These are phyloP conservation scores for Lordiphosa stackelbergi DNA, from an alignment of 1,140 invertebrate species.

Conservation along the genomic window DNA sequence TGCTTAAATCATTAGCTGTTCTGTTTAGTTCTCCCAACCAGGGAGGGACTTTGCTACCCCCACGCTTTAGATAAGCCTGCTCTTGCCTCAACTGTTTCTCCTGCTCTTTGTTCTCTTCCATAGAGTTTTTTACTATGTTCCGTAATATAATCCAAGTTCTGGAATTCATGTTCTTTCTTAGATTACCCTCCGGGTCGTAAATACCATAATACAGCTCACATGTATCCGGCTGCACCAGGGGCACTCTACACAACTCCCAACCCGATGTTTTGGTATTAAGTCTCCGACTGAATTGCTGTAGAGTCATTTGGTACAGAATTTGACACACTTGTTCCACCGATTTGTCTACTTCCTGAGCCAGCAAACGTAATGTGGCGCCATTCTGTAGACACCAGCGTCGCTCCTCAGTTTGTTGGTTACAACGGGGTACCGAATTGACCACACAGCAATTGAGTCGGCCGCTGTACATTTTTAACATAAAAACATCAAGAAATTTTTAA, in stretches of 20 bases:
- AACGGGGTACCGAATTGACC: neutral
- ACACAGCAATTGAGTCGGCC: too few relatives aligned
- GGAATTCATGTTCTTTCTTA: conserved; percentile 17
- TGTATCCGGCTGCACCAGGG: conserved; percentile 21
- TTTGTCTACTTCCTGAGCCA: conserved; percentile 14
- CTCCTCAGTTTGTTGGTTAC: neutral
- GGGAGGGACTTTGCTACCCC: too few relatives aligned
- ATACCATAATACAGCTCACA: conserved; percentile 38
- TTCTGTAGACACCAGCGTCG: conserved; percentile 31
- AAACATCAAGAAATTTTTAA: too few relatives aligned
- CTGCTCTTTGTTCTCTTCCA: neutral
- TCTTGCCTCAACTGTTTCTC: too few relatives aligned
- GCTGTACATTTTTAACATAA: too few relatives aligned
- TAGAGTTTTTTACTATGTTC: conserved; percentile 30
- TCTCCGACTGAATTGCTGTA: conserved; percentile 33
- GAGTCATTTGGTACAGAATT: conserved; percentile 33
- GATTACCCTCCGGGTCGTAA: conserved; percentile 27
- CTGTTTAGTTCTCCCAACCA: too few relatives aligned
- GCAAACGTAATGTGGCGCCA: neutral
- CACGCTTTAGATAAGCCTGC: too few relatives aligned
- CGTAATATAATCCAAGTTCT: conserved; percentile 16
- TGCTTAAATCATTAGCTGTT: too few relatives aligned
- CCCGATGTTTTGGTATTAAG: conserved; percentile 29
- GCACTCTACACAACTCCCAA: conserved; percentile 34
- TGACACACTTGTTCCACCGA: conserved; percentile 12